A percentile compares a stretch with the other conserved stretches of the same genome.
phyloP scores from a whole-genome alignment of 2,113 vertebrate species.

The Suricata suricatta region DNA sequence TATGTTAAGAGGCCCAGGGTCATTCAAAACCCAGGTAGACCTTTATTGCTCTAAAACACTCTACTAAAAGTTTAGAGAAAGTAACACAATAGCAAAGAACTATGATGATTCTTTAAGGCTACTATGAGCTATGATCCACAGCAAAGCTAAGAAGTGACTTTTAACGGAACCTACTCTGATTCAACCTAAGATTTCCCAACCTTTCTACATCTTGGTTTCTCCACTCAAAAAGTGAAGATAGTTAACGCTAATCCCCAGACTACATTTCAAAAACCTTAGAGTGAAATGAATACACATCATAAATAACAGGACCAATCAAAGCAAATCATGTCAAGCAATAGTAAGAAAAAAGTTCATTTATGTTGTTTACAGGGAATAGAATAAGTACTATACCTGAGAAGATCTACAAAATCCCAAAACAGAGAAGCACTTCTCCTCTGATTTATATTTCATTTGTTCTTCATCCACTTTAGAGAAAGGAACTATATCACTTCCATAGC shows the following conservation, averaged over 20 bases:
- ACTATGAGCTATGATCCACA: background rate
- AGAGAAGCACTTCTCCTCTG: conserved; percentile 94
- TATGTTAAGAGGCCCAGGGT: background rate
- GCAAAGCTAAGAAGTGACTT: conserved; percentile 31
- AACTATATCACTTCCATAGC: conserved; percentile 97
- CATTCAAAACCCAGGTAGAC: background rate
- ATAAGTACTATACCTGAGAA: conserved; percentile 84
- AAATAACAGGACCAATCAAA: conserved; percentile 36
- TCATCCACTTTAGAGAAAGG: conserved; percentile 98
- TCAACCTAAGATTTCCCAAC: background rate
- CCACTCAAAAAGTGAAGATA: conserved; percentile 37
- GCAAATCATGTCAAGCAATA: background rate
- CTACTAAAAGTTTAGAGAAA: background rate
- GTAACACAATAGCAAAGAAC: background rate
- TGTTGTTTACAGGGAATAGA: conserved; percentile 12
- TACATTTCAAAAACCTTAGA: background rate
- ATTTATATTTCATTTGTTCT: conserved; percentile 98
- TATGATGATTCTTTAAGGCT: background rate
- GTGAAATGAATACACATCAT: background rate
- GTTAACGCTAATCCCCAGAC: background rate
- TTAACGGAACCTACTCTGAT: background rate
- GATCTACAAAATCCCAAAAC: conserved; percentile 94
- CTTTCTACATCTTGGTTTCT: background rate
- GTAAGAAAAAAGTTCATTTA: background rate
- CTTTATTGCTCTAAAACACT: background rate